Percentiles rank a stretch among this genome's conserved stretches.
Evolutionary conservation across 2,113 vertebrate genomes (phyloP).

Genomic region (Marmota flaviventris): DNA sequence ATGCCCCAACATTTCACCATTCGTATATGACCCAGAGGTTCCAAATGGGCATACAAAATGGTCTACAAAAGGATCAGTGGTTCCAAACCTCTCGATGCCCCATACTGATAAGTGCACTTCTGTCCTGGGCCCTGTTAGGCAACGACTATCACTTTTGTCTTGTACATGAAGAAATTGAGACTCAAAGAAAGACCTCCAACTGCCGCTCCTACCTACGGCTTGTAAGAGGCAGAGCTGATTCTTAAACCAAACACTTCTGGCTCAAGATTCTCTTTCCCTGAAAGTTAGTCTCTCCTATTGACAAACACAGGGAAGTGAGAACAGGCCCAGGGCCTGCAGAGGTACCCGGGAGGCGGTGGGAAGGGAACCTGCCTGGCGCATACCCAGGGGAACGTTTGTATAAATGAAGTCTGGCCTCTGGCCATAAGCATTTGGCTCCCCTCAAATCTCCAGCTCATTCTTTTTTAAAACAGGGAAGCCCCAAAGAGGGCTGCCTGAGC

Average conservation of each 20-base stretch:
- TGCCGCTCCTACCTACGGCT: background rate
- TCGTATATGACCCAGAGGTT: background rate
- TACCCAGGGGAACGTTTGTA: background rate
- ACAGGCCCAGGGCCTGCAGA: background rate
- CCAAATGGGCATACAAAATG: too few relatives aligned
- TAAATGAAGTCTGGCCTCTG: constrained; percentile 51
- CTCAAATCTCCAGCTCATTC: constrained; percentile 32
- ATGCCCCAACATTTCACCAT: too few relatives aligned
- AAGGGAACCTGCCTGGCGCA: background rate
- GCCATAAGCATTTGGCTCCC: background rate
- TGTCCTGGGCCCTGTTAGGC: background rate
- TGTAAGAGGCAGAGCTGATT: background rate
- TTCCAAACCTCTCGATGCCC: background rate
- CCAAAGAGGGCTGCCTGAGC: background rate
- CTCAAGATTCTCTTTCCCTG: background rate
- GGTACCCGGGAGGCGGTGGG: background rate
- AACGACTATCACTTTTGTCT: background rate
- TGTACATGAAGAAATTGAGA: background rate
- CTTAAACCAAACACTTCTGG: constrained; percentile 31
- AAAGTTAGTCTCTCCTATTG: background rate
- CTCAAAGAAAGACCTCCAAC: background rate
- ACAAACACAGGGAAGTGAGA: background rate
- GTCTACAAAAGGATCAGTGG: background rate
- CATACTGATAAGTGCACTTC: background rate
- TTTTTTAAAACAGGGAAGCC: constrained; percentile 14